Conservation (phyloP, 2,113 vertebrate genomes). For the Cervus canadensis region DNA sequence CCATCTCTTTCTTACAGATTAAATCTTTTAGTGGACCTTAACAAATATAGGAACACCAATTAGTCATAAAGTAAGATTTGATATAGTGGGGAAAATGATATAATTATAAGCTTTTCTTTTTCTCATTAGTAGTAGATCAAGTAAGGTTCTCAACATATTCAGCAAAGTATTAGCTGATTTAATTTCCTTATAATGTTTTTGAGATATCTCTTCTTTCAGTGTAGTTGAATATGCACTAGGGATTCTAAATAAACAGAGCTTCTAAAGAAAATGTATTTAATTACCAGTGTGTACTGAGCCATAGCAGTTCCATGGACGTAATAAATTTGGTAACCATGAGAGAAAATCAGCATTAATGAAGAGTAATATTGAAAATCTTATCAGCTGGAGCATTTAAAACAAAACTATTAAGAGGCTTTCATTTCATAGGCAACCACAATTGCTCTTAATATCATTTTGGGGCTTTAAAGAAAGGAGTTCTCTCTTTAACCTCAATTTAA, state of each 20-base stretch:
- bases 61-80: not conserved
- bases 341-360: conserved; percentile 40
- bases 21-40: not conserved
- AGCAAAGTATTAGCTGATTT: not conserved
- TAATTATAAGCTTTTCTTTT: not conserved
- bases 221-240: not conserved
- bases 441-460: conserved; percentile 23
- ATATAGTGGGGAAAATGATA: not conserved
- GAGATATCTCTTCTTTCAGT: not conserved
- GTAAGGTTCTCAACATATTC: not conserved
- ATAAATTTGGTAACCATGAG: conserved; percentile 16
- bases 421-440: conserved; percentile 62
- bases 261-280: conserved; percentile 42
- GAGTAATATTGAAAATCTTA: conserved; percentile 51
- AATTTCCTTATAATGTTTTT: not conserved
- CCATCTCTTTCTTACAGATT: not conserved
- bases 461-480: conserved; percentile 24
- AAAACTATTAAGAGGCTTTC: conserved; percentile 56
- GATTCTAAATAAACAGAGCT: conserved; percentile 39
- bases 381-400: conserved; percentile 30
- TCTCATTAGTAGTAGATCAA: not conserved
- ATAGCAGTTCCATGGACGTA: not conserved
- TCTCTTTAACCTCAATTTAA: conserved; percentile 28
- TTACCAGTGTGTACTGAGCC: conserved; percentile 25
- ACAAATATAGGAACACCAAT: not conserved